A percentile compares a stretch with the other conserved stretches of the same genome.
phyloP scores from a whole-genome alignment of 2,797 vertebrate genomes.

The Anomalospiza imberbis region DNA sequence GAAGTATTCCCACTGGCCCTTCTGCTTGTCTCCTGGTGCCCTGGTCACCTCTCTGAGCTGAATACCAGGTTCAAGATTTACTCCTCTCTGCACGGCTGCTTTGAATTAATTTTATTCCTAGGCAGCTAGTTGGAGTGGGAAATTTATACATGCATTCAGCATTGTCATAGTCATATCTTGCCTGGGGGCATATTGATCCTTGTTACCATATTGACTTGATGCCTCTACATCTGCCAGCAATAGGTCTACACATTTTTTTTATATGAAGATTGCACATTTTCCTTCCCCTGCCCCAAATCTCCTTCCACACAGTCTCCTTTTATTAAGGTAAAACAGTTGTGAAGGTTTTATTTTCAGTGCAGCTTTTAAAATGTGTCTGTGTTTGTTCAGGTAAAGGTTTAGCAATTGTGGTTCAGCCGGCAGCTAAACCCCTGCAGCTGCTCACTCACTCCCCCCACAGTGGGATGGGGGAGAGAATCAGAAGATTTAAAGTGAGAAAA shows the following conservation, averaged over 20 bases:
- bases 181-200: conserved; percentile 63
- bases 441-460: background rate
- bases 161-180: conserved; percentile 65
- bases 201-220: conserved; percentile 67
- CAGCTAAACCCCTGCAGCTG: background rate
- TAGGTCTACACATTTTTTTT: conserved; percentile 63
- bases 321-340: background rate
- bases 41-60: background rate
- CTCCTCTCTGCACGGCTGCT: background rate
- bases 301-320: background rate
- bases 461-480: background rate
- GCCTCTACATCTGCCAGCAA: conserved; percentile 63
- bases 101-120: conserved; percentile 24
- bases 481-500: background rate
- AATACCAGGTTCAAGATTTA: background rate
- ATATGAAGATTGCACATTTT: conserved; percentile 58
- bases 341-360: background rate
- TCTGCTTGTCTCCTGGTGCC: background rate
- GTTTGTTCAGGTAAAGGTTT: background rate
- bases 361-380: background rate
- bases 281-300: conserved; percentile 25
- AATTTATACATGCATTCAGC: conserved; percentile 61
- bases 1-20: background rate
- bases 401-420: background rate
- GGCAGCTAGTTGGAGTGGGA: conserved; percentile 43